Base-by-base conservation (phyloP, 2,797 vertebrate species). In the Caiman crocodilus region DNA sequence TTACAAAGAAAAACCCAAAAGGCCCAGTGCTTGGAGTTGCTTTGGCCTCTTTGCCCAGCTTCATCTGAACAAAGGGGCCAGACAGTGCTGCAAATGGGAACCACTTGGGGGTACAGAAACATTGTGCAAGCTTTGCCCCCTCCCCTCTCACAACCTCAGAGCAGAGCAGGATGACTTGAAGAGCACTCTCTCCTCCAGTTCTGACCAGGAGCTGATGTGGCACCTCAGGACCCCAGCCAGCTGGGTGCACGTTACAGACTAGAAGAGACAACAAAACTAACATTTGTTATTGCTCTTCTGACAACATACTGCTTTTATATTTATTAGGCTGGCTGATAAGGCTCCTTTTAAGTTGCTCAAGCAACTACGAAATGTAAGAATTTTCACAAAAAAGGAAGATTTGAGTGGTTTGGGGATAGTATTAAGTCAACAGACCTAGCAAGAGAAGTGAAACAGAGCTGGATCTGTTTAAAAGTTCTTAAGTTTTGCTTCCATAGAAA, bases 141-240 rank as follows among this genome's bases (percentile, higher is more conserved):
- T 78, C 83, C 77, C 2, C 4, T 10, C 6, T 6, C 5, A 21
- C 5, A 61, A 2, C 23, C 81, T 84, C 21, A 84, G 63, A 90
- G 32, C 20, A 28, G 2, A 21, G 4, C 9, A 7, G 1, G 0
- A 3, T 81, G n/a, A 5, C 42, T 42, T 64, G 6, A 87, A 10
- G 6, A 90, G 16, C 10, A 86, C 84, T 84, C 25, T 63, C n/a
- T 16, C 79, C 35, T 71, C 4, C 67, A 35, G 30, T 14, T 17
- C 67, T 69, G 67, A 18, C 18, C 42, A 42, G 42, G 3, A 21
- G 11, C 28, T 35, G 9, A 12, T 23, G 20, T 12, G 14, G 67
- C 67, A 30, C 20, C 60, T 61, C 21, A 25, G 25, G 20, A 25
- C 60, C 60, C 25, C 25, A 9, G 60, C 20, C 60, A 61, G 25